Percentiles rank a stretch among this genome's conserved stretches.
Conservation (phyloP, 1,140 invertebrate genomes). For the Calosoma granatense region DNA sequence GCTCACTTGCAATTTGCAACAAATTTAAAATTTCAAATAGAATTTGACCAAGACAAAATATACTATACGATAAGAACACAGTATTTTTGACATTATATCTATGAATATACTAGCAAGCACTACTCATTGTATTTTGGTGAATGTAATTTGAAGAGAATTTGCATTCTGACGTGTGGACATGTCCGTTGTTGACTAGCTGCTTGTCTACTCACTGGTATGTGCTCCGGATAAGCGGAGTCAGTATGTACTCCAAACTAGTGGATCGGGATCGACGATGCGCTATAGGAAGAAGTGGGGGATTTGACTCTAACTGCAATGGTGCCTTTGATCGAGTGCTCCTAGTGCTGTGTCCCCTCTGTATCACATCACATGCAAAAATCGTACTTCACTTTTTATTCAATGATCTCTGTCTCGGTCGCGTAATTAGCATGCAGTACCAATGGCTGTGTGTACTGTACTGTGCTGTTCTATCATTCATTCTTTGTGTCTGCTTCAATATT, state of each 20-base stretch:
- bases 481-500: slow-evolving; percentile 8
- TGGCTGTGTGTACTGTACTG: no score
- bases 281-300: background rate
- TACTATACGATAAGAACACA: no score
- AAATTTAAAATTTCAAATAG: no score
- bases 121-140: no score
- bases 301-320: slow-evolving; percentile 4
- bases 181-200: background rate
- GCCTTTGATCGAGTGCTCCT: slow-evolving; percentile 4
- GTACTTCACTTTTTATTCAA: background rate
- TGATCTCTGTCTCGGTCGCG: background rate
- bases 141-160: no score
- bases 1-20: no score
- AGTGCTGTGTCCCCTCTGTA: slow-evolving; percentile 1
- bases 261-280: slow-evolving; percentile 5
- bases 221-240: slow-evolving; percentile 1
- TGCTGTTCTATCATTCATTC: background rate
- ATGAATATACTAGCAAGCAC: no score
- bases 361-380: slow-evolving; percentile 8
- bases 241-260: slow-evolving; percentile 1
- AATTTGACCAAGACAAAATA: no score
- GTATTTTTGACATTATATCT: no score
- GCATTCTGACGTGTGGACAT: background rate
- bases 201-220: slow-evolving; percentile 1
- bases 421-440: background rate